phyloP scores from a whole-genome alignment of 1,140 invertebrate genomes.

The Drosophila mojavensis region DNA sequence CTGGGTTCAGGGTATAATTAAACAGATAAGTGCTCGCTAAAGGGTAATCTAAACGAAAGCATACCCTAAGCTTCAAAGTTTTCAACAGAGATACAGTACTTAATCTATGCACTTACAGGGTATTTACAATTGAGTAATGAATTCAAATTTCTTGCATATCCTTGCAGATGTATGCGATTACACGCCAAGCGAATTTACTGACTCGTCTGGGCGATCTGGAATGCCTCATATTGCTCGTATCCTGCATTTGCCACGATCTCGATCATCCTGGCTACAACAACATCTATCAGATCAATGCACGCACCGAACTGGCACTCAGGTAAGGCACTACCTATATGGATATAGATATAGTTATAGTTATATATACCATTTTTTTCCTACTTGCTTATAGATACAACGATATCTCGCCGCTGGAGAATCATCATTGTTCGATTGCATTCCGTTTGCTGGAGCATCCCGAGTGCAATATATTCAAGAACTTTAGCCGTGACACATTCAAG shows the following conservation, averaged over 20 bases:
- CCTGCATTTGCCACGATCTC: conserved; percentile 95
- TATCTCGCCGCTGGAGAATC: conserved; percentile 95
- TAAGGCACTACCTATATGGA: conserved; percentile 24
- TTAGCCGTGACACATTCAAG: conserved; percentile 87
- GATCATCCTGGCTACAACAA: conserved; percentile 97
- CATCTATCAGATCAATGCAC: conserved; percentile 94
- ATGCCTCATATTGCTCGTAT: conserved; percentile 91
- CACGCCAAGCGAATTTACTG: conserved; percentile 89
- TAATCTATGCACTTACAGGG: not conserved
- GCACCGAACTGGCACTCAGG: conserved; percentile 92
- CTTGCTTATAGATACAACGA: conserved; percentile 89
- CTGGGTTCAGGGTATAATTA: no score
- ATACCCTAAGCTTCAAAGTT: no score
- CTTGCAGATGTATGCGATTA: conserved; percentile 93
- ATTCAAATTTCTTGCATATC: not conserved
- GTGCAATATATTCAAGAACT: conserved; percentile 91
- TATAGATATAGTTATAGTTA: not conserved
- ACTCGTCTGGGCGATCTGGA: conserved; percentile 90
- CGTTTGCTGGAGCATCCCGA: conserved; percentile 90
- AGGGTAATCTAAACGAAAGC: no score
- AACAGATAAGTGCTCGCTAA: no score
- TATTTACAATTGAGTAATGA: not conserved
- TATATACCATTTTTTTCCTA: no score
- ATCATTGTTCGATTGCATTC: conserved; percentile 95
- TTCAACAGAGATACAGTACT: no score